Evolutionary conservation across 1,140 invertebrate species (phyloP), one percentile per base, ranked within the genome.

Genomic region (Spodoptera litura): DNA sequence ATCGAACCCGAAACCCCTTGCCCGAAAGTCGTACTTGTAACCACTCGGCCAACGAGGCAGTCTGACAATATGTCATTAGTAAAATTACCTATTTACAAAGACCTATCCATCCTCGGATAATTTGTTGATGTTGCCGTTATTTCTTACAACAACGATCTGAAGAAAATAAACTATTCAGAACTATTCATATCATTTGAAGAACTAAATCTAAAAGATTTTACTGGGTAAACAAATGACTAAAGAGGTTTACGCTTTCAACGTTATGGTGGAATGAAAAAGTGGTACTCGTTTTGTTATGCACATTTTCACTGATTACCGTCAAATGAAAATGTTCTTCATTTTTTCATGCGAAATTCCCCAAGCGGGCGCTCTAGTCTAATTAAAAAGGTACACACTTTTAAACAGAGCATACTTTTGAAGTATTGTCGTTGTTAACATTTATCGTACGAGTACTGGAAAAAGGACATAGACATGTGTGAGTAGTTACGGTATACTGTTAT

Each of bases 131-230:
- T 31, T 31, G 2, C 4, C 27, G 4, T 31, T 31, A 4, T 31
- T 31, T 31, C 27, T 31, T 31, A 31, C 27, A 31, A 31, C 27
- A 2, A 31, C 2, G 4, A 31, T 31, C 27, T 31, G 27, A 31
- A 31, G 2, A 31, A 31, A 31, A 31, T 31, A 31, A 31, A 3
- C 4, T 4, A 31, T 31, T 31, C 4, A 20, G 20, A 31, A 31
- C 31, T 31, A 31, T 31, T 31, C 31, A 31, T 31, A 31, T 31
- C 31, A 3, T 5, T 31, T 31, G 31, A 31, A 68, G 51, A 68
- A 68, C 64, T 31, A 68, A 52, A 49, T 52, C 12, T 20, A 68
- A 68, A 52, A 52, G 64, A 52, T 52, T 68, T 68, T 53, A 20
- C 64, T 52, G 2, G 3, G 20, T n/a, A 68, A 68, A 44, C 52